A percentile compares a stretch with the other conserved stretches of the same genome.
These are phyloP conservation scores for Montipora capricornis DNA, from an alignment of 64 coral and sea anemone species.

Conservation along the genomic window DNA sequence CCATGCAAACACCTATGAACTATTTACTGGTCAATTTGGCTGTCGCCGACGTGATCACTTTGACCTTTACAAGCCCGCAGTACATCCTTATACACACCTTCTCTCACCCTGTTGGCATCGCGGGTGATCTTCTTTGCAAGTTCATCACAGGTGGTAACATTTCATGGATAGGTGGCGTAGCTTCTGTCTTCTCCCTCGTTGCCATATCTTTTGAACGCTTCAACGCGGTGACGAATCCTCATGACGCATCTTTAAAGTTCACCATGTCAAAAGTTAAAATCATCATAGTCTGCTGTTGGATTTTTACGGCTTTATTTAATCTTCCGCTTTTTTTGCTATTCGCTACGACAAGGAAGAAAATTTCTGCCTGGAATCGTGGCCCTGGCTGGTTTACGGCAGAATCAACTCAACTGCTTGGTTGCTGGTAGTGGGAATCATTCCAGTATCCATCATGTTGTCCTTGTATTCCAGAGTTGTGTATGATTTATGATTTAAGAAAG, in stretches of 20 bases:
- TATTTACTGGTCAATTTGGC: slow-evolving; percentile 22
- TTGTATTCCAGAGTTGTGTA: slow-evolving; percentile 11
- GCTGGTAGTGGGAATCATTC: not conserved
- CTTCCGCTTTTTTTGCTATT: not conserved
- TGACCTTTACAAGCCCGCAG: not conserved
- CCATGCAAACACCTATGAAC: slow-evolving; percentile 7
- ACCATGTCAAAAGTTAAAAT: not conserved
- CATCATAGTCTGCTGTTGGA: not conserved
- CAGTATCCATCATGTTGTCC: not conserved
- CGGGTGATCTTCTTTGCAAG: slow-evolving; percentile 22
- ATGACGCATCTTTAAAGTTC: not conserved
- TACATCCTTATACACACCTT: slow-evolving; percentile 8
- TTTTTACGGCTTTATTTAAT: not conserved
- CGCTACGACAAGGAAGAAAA: not conserved
- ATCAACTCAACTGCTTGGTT: not conserved
- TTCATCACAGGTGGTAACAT: slow-evolving; percentile 28
- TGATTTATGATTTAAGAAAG: slow-evolving; percentile 12
- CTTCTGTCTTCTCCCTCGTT: not conserved
- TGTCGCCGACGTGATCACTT: not conserved
- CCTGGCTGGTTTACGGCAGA: not conserved
- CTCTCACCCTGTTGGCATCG: not conserved
- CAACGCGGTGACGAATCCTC: slow-evolving; percentile 1
- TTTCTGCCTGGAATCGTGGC: slow-evolving; percentile 10
- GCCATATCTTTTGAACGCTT: slow-evolving; percentile 31
- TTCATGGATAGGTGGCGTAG: not conserved